These are phyloP conservation scores for Cephus cinctus DNA, from an alignment of 1,140 invertebrate genomes.

Conservation along the genomic window DNA sequence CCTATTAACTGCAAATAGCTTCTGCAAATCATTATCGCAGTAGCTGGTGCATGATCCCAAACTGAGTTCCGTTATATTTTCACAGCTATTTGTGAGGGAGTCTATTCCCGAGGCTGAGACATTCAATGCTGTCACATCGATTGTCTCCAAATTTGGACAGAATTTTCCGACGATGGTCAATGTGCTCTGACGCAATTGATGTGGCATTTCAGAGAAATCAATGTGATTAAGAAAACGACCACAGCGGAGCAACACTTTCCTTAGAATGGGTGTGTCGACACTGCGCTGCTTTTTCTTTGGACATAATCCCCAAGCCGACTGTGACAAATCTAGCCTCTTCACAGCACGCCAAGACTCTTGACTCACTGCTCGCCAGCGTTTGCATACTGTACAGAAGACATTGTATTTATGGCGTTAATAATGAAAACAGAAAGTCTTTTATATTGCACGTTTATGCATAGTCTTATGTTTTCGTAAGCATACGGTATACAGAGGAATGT, in stretches of 20 bases:
- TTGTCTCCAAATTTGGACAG: constrained; percentile 41
- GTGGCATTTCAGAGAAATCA: constrained; percentile 21
- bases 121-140: constrained; percentile 35
- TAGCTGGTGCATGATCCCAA: constrained; percentile 28
- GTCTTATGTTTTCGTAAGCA: too few relatives aligned
- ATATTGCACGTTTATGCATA: too few relatives aligned
- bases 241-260: constrained; percentile 43
- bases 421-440: too few relatives aligned
- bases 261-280: constrained; percentile 32
- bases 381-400: constrained; percentile 38
- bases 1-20: constrained; percentile 36
- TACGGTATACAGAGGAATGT: too few relatives aligned
- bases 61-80: constrained; percentile 35
- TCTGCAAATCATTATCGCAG: constrained; percentile 42
- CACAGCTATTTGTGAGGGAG: constrained; percentile 33
- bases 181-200: constrained; percentile 35
- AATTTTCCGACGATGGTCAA: constrained; percentile 41
- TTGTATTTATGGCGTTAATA: too few relatives aligned
- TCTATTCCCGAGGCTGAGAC: constrained; percentile 40
- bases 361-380: constrained; percentile 39
- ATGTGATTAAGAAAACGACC: constrained; percentile 42
- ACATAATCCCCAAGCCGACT: constrained; percentile 28
- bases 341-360: constrained; percentile 40
- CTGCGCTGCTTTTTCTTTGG: constrained; percentile 5
- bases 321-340: constrained; percentile 32